Base-by-base conservation (phyloP, 2,888 invertebrate species). In the Metacarcinus magister region DNA sequence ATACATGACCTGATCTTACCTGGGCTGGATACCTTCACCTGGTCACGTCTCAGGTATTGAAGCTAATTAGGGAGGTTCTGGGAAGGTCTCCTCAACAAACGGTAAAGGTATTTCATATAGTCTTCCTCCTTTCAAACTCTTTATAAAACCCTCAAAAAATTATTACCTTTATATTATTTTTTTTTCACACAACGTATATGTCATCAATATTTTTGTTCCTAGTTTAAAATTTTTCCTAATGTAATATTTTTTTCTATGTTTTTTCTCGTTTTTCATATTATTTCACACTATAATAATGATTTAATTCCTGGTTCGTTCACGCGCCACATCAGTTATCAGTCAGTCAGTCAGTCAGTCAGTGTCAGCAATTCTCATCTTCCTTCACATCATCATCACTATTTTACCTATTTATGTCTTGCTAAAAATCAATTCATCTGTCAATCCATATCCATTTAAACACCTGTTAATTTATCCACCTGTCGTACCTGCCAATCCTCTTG, bases 11-110 rank as follows among this genome's bases (percentile, higher is more conserved):
- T 32, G 28, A 28, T 3, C 75, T 75, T 28, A 4, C 28, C 75
- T 2, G 28, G 28, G n/a, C 82, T 82, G 82, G 32, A 82, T 82
- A 28, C 82, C 32, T 82, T 32, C 82, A 32, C 82, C 82, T 10
- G 82, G 32, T 28, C 82, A 82, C 82, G 82, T 82, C 32, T 32
- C 82, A 32, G 82, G 28, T 82, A 82, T 82, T 82, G 82, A 82
- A 1, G 82, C 10, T 82, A 82, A 82, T 82, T 82, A 82, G 32
- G 28, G 8, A 82, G 82, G 82, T 28, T 82, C 32, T 10, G 32
- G 0, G 82, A 32, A 82, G 82, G 82, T 82, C 28, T 82, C 32
- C 23, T 23, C 5, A 16, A 67, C 54, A 54, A n/a, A n/a, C n/a
- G n/a, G n/a, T n/a, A n/a, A n/a, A n/a, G n/a, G n/a, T n/a, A n/a